phyloP scores from a whole-genome alignment of 2,888 invertebrate genomes.

The Lochmaea capreae region DNA sequence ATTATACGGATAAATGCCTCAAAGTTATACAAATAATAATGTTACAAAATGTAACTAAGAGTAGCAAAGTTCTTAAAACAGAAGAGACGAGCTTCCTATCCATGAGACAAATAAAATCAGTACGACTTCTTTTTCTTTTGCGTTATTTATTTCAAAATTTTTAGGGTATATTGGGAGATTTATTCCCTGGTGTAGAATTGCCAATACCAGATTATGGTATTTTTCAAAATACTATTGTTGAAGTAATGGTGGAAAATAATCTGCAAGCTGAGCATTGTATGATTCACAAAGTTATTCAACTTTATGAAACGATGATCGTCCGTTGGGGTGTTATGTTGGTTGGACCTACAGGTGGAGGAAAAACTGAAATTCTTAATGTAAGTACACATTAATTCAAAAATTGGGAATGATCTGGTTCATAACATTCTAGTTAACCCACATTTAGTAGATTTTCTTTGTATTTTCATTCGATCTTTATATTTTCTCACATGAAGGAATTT shows the following conservation, averaged over 20 bases:
- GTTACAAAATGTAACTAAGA: too few relatives aligned
- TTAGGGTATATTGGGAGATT: slow-evolving; percentile 86
- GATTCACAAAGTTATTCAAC: slow-evolving; percentile 82
- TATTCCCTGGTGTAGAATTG: slow-evolving; percentile 86
- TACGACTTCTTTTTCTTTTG: background rate
- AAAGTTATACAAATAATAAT: too few relatives aligned
- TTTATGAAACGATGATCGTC: slow-evolving; percentile 91
- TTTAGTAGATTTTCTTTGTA: too few relatives aligned
- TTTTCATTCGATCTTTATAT: too few relatives aligned
- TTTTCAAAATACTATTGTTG: slow-evolving; percentile 75
- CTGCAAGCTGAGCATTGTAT: slow-evolving; percentile 77
- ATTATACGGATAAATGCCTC: background rate
- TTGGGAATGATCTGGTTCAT: background rate
- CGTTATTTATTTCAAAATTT: slow-evolving; percentile 24
- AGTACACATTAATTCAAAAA: slow-evolving; percentile 45
- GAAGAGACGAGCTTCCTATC: too few relatives aligned
- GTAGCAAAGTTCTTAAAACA: too few relatives aligned
- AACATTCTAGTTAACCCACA: background rate
- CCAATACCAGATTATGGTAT: slow-evolving; percentile 84
- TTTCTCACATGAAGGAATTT: too few relatives aligned
- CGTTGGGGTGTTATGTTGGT: slow-evolving; percentile 94
- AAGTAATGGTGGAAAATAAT: slow-evolving; percentile 69
- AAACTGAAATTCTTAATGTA: slow-evolving; percentile 80
- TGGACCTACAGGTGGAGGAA: slow-evolving; percentile 90
- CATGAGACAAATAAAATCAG: background rate